phyloP scores from a whole-genome alignment of 2,888 invertebrate species.

The Lordiphosa andalusiaca region DNA sequence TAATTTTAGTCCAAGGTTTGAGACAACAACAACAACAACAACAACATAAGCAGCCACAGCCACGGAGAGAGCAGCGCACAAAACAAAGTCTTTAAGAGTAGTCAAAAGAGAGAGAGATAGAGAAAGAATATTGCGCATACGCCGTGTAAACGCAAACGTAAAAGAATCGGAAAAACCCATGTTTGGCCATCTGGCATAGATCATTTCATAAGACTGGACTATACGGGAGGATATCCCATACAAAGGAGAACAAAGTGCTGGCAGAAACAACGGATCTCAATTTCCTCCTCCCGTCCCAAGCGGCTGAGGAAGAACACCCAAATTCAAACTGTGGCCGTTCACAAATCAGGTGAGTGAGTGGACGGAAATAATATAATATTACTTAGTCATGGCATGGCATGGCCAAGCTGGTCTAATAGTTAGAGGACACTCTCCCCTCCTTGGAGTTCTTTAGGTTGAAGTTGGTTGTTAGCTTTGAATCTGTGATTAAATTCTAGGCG shows the following conservation, averaged over 20 bases:
- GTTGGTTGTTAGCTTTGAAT: too few species aligned
- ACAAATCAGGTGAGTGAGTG: slow-evolving; percentile 56
- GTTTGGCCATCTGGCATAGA: slow-evolving; percentile 17
- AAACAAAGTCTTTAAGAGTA: slow-evolving; percentile 1
- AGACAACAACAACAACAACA: slow-evolving; percentile 54
- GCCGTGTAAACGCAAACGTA: slow-evolving; percentile 49
- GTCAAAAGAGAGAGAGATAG: slow-evolving; percentile 4
- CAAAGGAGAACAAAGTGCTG: slow-evolving; percentile 6
- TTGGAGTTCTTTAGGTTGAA: too few species aligned
- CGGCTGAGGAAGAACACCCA: slow-evolving; percentile 33
- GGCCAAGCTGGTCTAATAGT: too few species aligned
- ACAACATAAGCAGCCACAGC: slow-evolving; percentile 4
- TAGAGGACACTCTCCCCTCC: too few species aligned
- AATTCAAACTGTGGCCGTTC: slow-evolving; percentile 67
- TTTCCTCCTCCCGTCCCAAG: not conserved
- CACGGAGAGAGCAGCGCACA: slow-evolving; percentile 5
- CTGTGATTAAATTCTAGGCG: too few species aligned
- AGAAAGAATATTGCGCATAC: slow-evolving; percentile 58
- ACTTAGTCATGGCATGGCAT: not conserved
- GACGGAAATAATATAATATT: not conserved
- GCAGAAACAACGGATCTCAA: slow-evolving; percentile 11
- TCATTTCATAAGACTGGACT: not conserved
- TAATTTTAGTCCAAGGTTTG: slow-evolving; percentile 79
- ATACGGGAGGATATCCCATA: slow-evolving; percentile 6
- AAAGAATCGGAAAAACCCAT: slow-evolving; percentile 10